These are phyloP conservation scores for Drosophila meridiana DNA, from an alignment of 2,888 invertebrate species.

Conservation along the genomic window DNA sequence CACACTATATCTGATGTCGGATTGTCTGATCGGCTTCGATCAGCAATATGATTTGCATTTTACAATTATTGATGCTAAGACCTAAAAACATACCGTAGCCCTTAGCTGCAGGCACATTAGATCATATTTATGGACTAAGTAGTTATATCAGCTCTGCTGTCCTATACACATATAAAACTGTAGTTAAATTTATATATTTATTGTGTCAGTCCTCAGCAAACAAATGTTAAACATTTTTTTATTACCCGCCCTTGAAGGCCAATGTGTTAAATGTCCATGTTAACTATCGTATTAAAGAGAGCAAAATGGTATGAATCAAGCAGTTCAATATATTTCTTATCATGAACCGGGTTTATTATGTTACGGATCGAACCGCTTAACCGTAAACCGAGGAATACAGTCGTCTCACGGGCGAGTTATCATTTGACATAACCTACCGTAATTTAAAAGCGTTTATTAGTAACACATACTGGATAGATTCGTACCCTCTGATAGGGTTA, in stretches of 20 bases:
- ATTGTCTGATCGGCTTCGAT: slow-evolving; percentile 96
- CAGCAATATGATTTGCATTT: slow-evolving; percentile 91
- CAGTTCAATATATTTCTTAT: not conserved
- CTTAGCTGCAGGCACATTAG: slow-evolving; percentile 12
- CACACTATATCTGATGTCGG: slow-evolving; percentile 94
- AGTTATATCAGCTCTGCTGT: slow-evolving; percentile 26
- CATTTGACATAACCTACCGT: slow-evolving; percentile 20
- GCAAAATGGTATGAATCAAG: not conserved
- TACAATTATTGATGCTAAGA: slow-evolving; percentile 84
- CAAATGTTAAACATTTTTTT: slow-evolving; percentile 35
- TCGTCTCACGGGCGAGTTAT: not conserved
- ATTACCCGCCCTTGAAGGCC: slow-evolving; percentile 1
- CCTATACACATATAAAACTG: slow-evolving; percentile 5
- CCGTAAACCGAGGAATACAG: not conserved
- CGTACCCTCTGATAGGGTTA: not conserved
- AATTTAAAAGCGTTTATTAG: not conserved
- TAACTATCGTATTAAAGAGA: slow-evolving; percentile 29
- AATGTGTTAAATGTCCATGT: slow-evolving; percentile 23
- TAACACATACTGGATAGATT: not conserved
- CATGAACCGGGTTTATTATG: not conserved
- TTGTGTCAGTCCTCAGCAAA: slow-evolving; percentile 19
- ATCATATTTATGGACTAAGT: slow-evolving; percentile 27
- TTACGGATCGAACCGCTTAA: not conserved
- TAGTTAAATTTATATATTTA: slow-evolving; percentile 20
- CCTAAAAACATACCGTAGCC: slow-evolving; percentile 11